These are phyloP conservation scores for Agriotes lineatus DNA, from an alignment of 2,888 invertebrate genomes.

Conservation along the genomic window DNA sequence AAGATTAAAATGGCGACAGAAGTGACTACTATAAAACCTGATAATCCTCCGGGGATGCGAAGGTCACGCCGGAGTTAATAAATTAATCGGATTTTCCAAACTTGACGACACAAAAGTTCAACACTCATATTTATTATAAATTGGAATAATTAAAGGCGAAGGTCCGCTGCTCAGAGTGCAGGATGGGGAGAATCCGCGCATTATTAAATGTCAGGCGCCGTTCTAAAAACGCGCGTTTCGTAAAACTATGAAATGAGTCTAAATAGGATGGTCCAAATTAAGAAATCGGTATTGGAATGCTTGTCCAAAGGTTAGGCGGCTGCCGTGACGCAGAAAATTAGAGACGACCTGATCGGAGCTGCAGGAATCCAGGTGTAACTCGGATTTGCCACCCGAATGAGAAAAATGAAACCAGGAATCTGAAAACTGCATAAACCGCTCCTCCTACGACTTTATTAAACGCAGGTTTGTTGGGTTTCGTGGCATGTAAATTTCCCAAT, in stretches of 20 bases:
- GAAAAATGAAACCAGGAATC: too few species aligned
- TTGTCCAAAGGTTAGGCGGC: slow-evolving; percentile 10
- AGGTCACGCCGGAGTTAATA: too few species aligned
- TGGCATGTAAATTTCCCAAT: too few species aligned
- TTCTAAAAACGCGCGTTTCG: slow-evolving; percentile 11
- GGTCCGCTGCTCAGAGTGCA: slow-evolving; percentile 1
- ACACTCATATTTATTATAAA: slow-evolving; percentile 1
- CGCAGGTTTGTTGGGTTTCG: too few species aligned
- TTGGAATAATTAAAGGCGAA: slow-evolving; percentile 2
- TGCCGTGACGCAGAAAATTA: not conserved
- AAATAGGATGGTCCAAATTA: slow-evolving; percentile 22
- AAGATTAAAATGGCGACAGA: too few species aligned
- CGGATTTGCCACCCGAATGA: too few species aligned
- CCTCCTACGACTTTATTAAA: too few species aligned
- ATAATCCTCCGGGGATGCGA: too few species aligned
- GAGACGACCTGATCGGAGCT: not conserved
- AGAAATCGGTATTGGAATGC: slow-evolving; percentile 19
- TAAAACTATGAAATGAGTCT: slow-evolving; percentile 14
- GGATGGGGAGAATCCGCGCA: not conserved
- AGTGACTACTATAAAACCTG: too few species aligned
- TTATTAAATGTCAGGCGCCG: slow-evolving; percentile 3
- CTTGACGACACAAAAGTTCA: slow-evolving; percentile 8
- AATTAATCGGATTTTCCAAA: not conserved
- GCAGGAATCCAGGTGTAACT: slow-evolving; percentile 3
- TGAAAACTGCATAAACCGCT: too few species aligned